Evolutionary conservation across 2,888 invertebrate genomes (phyloP).

Genomic region (Mythimna impura): DNA sequence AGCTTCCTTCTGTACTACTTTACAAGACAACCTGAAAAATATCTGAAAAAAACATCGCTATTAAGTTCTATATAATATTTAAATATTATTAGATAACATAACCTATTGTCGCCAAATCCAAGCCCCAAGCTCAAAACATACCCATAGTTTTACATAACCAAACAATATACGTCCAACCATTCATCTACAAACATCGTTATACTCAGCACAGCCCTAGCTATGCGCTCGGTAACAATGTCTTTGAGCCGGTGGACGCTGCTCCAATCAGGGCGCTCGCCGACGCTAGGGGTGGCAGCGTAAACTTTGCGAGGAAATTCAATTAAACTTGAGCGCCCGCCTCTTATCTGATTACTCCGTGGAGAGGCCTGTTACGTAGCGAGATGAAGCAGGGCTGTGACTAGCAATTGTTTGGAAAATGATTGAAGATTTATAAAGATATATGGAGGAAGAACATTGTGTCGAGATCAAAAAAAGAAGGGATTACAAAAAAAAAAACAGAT

Average conservation of each 20-base stretch:
- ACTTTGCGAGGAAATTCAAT: constrained; percentile 89
- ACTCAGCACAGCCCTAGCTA: constrained; percentile 72
- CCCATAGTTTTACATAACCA: constrained; percentile 42
- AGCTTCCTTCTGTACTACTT: background rate
- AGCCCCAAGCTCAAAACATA: constrained; percentile 17
- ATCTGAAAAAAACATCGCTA: background rate
- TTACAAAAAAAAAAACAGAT: background rate
- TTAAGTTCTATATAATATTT: background rate
- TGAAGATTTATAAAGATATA: too few species aligned
- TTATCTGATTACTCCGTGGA: constrained; percentile 89
- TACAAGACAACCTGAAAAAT: background rate
- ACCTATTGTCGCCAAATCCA: constrained; percentile 7
- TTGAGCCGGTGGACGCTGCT: constrained; percentile 77
- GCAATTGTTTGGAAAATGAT: background rate
- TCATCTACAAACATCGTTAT: constrained; percentile 65
- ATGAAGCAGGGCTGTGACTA: constrained; percentile 77
- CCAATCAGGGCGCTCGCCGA: constrained; percentile 83
- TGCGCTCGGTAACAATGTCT: constrained; percentile 83
- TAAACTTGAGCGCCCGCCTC: constrained; percentile 88
- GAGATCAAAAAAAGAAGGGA: background rate
- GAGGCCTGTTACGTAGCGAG: constrained; percentile 86
- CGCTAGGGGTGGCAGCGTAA: constrained; percentile 83
- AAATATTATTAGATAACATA: background rate
- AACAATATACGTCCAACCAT: constrained; percentile 62
- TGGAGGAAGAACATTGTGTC: background rate